phyloP scores from a whole-genome alignment of 2,888 invertebrate genomes.

The Acrobasis suavella region DNA sequence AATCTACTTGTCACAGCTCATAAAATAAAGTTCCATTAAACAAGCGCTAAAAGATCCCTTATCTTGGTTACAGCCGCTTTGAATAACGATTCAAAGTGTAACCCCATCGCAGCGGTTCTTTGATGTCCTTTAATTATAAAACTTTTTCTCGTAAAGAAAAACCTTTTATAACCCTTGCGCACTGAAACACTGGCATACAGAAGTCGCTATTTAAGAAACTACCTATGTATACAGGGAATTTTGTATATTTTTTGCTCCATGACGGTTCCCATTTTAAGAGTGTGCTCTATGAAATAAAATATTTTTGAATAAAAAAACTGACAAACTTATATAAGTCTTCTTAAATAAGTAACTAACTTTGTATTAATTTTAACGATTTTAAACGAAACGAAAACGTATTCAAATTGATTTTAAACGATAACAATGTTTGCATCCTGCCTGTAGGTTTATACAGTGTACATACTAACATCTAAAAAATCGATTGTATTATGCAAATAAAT shows the following conservation, averaged over 20 bases:
- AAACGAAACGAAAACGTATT: too few species aligned
- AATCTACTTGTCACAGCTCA: conserved; percentile 66
- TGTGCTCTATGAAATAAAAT: too few species aligned
- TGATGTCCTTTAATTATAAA: conserved; percentile 81
- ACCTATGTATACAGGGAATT: not conserved
- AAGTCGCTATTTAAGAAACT: conserved; percentile 25
- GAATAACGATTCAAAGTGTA: conserved; percentile 78
- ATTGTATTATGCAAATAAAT: too few species aligned
- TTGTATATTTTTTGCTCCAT: not conserved
- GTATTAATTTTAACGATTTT: too few species aligned
- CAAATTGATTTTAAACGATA: too few species aligned
- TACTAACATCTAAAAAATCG: too few species aligned
- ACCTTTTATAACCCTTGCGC: conserved; percentile 54
- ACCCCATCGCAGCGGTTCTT: conserved; percentile 74
- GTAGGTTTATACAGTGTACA: too few species aligned
- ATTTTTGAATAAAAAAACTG: too few species aligned
- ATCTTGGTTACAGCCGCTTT: conserved; percentile 75
- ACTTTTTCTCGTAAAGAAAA: conserved; percentile 72
- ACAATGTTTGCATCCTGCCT: too few species aligned
- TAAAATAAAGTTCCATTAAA: conserved; percentile 71
- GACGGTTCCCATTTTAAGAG: conserved; percentile 28
- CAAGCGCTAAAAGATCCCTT: conserved; percentile 71
- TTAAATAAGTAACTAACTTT: too few species aligned
- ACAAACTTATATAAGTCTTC: too few species aligned
- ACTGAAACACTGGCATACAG: conserved; percentile 41